Evolutionary conservation across 2,113 vertebrate species (phyloP).

Genomic region (Campylorhamphus procurvoides): DNA sequence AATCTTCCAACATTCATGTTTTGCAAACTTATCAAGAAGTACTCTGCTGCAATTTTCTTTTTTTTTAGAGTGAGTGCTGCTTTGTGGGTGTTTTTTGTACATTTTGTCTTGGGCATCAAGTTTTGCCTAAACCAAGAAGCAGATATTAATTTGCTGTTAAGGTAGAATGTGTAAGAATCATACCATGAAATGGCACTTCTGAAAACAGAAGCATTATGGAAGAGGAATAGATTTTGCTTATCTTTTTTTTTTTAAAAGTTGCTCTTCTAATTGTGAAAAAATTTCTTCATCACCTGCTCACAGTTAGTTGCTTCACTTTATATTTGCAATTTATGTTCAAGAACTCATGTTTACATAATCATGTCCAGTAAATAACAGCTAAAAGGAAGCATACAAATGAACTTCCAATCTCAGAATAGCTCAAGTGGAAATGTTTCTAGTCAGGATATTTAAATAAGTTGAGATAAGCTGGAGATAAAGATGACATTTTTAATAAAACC

Average conservation of each 20-base stretch:
- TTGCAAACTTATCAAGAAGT: neutral
- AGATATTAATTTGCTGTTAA: neutral
- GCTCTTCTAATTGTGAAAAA: neutral
- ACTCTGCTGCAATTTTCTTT: rapidly evolving
- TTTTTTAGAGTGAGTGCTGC: rapidly evolving
- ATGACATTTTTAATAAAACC: neutral
- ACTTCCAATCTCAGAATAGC: neutral
- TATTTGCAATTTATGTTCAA: neutral
- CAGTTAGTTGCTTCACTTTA: neutral
- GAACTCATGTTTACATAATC: neutral
- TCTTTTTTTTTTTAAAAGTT: neutral
- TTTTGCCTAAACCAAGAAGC: neutral
- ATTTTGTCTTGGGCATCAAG: neutral
- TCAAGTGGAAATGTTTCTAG: neutral
- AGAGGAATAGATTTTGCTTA: neutral
- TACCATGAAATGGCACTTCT: neutral
- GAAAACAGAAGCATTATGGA: neutral
- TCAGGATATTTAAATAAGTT: neutral
- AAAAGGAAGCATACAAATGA: neutral
- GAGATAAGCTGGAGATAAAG: neutral
- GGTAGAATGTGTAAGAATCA: neutral
- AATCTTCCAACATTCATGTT: neutral
- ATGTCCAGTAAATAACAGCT: neutral
- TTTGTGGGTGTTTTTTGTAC: rapidly evolving
- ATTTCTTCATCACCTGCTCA: neutral